phyloP scores from a whole-genome alignment of 2,888 invertebrate species.

The Meghimatium bilineatum region DNA sequence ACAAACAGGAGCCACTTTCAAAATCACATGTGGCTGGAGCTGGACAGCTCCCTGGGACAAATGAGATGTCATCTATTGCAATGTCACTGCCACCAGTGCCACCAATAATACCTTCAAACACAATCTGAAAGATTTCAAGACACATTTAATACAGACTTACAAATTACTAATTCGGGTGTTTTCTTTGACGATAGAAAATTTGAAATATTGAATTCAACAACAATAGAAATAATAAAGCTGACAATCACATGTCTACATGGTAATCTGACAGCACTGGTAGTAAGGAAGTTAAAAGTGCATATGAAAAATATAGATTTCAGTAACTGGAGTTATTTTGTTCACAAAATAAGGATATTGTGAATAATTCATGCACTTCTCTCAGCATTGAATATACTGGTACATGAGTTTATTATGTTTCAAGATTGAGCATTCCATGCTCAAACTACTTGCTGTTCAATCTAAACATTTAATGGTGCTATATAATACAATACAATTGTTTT shows the following conservation, averaged over 20 bases:
- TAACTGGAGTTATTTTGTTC: not conserved
- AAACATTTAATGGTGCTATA: too few species aligned
- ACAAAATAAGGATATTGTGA: not conserved
- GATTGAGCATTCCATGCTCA: too few species aligned
- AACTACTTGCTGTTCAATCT: too few species aligned
- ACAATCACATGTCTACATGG: not conserved
- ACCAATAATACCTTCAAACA: constrained; percentile 70
- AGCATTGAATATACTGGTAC: too few species aligned
- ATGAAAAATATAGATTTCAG: not conserved
- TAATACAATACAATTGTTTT: too few species aligned
- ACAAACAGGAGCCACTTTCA: constrained; percentile 65
- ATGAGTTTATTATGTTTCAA: too few species aligned
- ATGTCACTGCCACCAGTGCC: constrained; percentile 62
- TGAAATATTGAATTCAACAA: not conserved
- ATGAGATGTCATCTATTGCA: constrained; percentile 71
- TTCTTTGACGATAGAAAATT: not conserved
- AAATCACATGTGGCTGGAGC: constrained; percentile 69
- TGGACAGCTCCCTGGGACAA: constrained; percentile 60
- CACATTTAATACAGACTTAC: not conserved
- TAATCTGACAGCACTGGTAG: not conserved
- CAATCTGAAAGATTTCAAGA: constrained; percentile 57
- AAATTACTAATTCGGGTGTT: not conserved
- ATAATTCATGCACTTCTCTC: too few species aligned
- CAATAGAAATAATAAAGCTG: not conserved
- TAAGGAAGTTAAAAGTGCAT: not conserved